These are phyloP conservation scores for Tachysurus vachellii DNA, from an alignment of 2,113 vertebrate genomes.

Conservation along the genomic window DNA sequence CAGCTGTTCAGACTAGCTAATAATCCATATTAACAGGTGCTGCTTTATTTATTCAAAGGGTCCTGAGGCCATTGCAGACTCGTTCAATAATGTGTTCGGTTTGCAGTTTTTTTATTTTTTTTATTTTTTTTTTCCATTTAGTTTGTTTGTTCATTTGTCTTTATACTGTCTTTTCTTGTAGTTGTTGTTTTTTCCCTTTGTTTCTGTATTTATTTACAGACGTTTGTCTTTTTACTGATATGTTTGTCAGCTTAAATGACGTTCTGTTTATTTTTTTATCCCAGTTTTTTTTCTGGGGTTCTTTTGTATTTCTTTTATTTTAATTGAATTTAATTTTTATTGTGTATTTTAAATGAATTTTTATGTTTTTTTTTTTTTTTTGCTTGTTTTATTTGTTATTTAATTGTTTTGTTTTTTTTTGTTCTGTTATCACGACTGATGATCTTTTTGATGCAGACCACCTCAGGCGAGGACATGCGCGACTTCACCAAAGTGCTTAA, in stretches of 20 bases:
- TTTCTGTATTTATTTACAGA: not conserved
- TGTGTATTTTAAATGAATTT: not conserved
- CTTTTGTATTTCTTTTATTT: not conserved
- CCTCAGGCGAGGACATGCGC: constrained; percentile 95
- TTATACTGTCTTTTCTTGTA: not conserved
- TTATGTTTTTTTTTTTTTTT: not conserved
- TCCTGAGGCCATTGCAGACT: not conserved
- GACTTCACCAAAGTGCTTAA: constrained; percentile 99
- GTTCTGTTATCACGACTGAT: not conserved
- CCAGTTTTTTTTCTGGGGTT: not conserved
- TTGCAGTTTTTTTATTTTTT: not conserved
- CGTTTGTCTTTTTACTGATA: not conserved
- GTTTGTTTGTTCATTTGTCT: not conserved
- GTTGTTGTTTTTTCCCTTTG: not conserved
- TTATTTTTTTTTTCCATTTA: not conserved
- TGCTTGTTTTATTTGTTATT: not conserved
- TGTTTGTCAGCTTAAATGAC: not conserved
- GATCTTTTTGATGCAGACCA: constrained; percentile 76
- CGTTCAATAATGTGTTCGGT: not conserved
- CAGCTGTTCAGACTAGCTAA: not conserved
- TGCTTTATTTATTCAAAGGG: too few relatives aligned
- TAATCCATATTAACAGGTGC: too few relatives aligned
- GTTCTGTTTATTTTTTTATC: not conserved
- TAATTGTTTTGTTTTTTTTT: not conserved
- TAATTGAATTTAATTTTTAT: not conserved